Evolutionary conservation across 1,140 invertebrate genomes (phyloP).

Genomic region (Drosophila fuyamai): DNA sequence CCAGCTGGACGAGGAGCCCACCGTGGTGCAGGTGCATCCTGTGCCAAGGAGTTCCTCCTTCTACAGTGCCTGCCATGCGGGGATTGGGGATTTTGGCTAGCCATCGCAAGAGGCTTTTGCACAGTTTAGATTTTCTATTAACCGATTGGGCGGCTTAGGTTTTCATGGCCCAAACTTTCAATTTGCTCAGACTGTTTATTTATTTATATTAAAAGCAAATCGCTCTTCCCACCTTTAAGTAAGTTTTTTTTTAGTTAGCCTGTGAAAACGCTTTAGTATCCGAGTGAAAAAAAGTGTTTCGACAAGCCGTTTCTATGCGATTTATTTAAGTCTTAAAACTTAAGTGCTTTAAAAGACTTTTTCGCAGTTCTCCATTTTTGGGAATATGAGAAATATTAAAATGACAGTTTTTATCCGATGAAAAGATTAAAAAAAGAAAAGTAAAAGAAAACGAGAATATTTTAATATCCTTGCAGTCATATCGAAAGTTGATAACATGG

Average conservation of each 20-base stretch:
- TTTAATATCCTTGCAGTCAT: too few relatives aligned
- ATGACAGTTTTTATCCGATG: too few relatives aligned
- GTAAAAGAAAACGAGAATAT: too few relatives aligned
- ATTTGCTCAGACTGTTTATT: constrained; percentile 29
- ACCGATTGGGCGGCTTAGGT: not conserved
- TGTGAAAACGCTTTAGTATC: not conserved
- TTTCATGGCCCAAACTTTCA: not conserved
- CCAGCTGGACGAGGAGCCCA: constrained; percentile 54
- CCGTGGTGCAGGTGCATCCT: constrained; percentile 37
- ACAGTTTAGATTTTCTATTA: constrained; percentile 5
- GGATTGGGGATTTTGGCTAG: not conserved
- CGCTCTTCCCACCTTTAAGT: constrained; percentile 4
- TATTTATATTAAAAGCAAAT: constrained; percentile 49
- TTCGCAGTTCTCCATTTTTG: too few relatives aligned
- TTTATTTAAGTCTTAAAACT: too few relatives aligned
- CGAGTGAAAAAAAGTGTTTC: not conserved
- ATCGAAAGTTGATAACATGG: too few relatives aligned
- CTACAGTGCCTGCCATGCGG: constrained; percentile 30
- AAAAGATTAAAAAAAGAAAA: too few relatives aligned
- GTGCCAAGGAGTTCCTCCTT: constrained; percentile 13
- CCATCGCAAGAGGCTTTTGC: constrained; percentile 10
- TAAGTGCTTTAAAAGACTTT: too few relatives aligned
- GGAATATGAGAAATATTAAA: too few relatives aligned
- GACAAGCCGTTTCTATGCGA: too few relatives aligned
- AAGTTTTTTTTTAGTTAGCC: constrained; percentile 11